phyloP scores from a whole-genome alignment of 1,140 invertebrate genomes.

The Drosophila kepulauana region DNA sequence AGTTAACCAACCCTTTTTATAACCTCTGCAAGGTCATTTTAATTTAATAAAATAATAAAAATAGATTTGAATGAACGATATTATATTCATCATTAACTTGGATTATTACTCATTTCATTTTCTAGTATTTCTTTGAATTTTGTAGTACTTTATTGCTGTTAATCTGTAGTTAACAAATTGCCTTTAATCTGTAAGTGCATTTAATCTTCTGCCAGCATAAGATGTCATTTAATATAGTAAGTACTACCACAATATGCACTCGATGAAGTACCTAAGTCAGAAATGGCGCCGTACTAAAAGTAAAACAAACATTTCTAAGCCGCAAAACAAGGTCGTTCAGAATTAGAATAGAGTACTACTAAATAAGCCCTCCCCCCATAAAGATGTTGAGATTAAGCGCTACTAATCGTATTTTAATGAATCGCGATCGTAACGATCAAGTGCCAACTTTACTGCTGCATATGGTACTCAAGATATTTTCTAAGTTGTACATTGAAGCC shows the following conservation, averaged over 20 bases:
- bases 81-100: no score
- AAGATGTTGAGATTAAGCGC: constrained; percentile 68
- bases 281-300: constrained; percentile 32
- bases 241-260: not conserved
- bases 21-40: not conserved
- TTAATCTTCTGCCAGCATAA: not conserved
- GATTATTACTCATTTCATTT: no score
- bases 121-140: no score
- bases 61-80: no score
- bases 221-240: not conserved
- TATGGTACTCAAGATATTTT: not conserved
- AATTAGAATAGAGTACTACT: constrained; percentile 39
- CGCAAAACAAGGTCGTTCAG: constrained; percentile 35
- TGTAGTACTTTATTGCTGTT: no score
- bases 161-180: no score
- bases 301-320: not conserved
- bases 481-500: not conserved
- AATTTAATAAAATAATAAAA: not conserved
- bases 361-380: constrained; percentile 48
- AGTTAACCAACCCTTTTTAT: constrained; percentile 5
- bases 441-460: constrained; percentile 9
- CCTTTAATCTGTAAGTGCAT: not conserved
- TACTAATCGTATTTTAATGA: constrained; percentile 66
- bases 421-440: constrained; percentile 44
- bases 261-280: not conserved